phyloP scores from a whole-genome alignment of 2,113 vertebrate genomes.

The Odobenus rosmarus region DNA sequence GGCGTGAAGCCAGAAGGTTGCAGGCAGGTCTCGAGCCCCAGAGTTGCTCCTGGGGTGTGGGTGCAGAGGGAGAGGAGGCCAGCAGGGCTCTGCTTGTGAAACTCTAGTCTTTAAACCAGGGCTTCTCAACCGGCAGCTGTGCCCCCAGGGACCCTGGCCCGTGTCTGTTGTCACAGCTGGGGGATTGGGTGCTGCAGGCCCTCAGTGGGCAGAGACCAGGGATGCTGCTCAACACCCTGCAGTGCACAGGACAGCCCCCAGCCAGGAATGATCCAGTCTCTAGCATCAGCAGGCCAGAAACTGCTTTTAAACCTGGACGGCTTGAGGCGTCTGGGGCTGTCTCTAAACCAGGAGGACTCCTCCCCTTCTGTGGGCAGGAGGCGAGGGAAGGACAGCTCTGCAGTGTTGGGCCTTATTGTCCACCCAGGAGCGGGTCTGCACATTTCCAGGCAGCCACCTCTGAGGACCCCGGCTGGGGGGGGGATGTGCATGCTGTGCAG shows the following conservation, averaged over 20 bases:
- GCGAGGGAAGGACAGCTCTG: background rate
- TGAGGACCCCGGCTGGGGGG: background rate
- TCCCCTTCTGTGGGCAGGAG: background rate
- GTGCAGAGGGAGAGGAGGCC: background rate
- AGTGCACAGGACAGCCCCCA: fast-evolving
- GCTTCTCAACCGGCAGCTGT: fast-evolving
- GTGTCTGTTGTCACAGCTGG: background rate
- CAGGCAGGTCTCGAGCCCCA: background rate
- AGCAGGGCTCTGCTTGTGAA: too few relatives aligned
- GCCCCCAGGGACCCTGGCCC: background rate
- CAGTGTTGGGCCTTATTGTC: fast-evolving
- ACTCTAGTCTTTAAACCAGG: background rate
- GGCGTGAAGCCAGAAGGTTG: background rate
- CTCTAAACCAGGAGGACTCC: background rate
- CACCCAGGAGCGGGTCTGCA: background rate
- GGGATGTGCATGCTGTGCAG: background rate
- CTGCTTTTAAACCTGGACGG: background rate
- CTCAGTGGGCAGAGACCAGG: background rate
- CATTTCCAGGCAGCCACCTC: background rate
- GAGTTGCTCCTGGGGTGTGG: background rate
- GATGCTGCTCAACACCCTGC: too few relatives aligned
- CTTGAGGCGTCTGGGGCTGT: fast-evolving
- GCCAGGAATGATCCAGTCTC: background rate
- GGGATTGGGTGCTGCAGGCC: background rate
- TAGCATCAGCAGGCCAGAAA: background rate